Evolutionary conservation across 2,888 invertebrate species (phyloP), one percentile per base, ranked within the genome.

Genomic region (Notodonta ziczac): DNA sequence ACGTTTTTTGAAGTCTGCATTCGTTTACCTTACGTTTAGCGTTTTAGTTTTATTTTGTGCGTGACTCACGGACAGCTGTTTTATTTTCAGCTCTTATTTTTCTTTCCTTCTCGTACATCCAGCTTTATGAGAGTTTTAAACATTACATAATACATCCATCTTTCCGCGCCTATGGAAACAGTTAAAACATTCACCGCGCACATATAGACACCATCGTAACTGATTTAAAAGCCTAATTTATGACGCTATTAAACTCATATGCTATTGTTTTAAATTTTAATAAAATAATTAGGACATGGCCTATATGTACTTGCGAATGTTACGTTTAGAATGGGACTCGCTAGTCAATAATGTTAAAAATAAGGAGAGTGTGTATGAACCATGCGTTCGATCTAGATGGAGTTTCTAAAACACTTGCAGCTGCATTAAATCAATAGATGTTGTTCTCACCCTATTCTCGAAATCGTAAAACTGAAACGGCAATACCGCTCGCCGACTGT

Each of bases 51-150:
- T 83, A 83, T 83, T 80, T 77, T 84, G 78, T 78, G 73, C 81
- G 82, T 87, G 87, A 88, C 78, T 89, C 85, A 86, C 77, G 78
- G 79, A 83, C 89, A 87, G 86, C 88, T 86, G 89, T 88, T 88
- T 88, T 89, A 89, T 89, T 87, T 85, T 82, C 79, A 78, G 83
- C 76, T 73, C 70, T 77, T 83, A 83, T 82, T 82, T 55, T 83
- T 82, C 81, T 80, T 80, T 80, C 75, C 80, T 74, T 84, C 35
- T 35, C 83, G 82, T 85, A 85, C 86, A 86, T 86, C 80, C 83
- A 80, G 81, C 80, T 89, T 88, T 89, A 88, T 85, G 85, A 85
- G 78, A 83, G 83, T 83, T 86, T 84, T 76, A 81, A 80, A 85
- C 81, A 80, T 89, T 86, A 83, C 87, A 88, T 86, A 87, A 86